These are phyloP conservation scores for Isurus oxyrinchus DNA, from an alignment of 2,113 vertebrate genomes.

Conservation along the genomic window DNA sequence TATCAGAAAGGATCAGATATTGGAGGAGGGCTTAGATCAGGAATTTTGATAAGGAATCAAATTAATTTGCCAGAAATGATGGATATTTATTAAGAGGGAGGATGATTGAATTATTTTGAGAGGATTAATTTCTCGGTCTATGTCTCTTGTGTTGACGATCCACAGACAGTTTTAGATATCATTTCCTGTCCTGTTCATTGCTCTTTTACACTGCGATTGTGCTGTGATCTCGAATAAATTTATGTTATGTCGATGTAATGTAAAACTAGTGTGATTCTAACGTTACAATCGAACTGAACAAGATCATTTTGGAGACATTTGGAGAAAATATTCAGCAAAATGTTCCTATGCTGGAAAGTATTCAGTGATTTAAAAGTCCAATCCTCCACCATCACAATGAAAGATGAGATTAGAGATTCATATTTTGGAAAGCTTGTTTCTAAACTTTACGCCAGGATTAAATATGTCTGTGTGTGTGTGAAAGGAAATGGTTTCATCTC, in stretches of 20 bases:
- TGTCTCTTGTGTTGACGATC: neutral
- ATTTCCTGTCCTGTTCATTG: neutral
- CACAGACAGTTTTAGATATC: neutral
- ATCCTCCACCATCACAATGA: neutral
- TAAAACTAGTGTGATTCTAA: neutral
- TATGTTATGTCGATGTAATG: neutral
- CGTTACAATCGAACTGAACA: neutral
- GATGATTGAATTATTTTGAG: neutral
- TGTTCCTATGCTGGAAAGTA: neutral
- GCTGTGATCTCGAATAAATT: neutral
- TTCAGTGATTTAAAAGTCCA: neutral
- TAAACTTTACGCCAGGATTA: neutral
- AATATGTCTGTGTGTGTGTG: neutral
- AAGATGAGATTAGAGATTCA: neutral
- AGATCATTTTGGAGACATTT: neutral
- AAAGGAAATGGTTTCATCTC: neutral
- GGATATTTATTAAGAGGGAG: neutral
- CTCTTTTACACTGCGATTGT: neutral
- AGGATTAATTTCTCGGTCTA: neutral
- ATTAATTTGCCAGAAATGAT: neutral
- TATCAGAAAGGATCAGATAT: neutral
- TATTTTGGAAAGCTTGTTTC: neutral
- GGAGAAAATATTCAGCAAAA: neutral
- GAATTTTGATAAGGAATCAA: neutral
- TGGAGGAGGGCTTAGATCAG: neutral